phyloP scores from a whole-genome alignment of 2,113 vertebrate genomes.

The Peromyscus maniculatus region DNA sequence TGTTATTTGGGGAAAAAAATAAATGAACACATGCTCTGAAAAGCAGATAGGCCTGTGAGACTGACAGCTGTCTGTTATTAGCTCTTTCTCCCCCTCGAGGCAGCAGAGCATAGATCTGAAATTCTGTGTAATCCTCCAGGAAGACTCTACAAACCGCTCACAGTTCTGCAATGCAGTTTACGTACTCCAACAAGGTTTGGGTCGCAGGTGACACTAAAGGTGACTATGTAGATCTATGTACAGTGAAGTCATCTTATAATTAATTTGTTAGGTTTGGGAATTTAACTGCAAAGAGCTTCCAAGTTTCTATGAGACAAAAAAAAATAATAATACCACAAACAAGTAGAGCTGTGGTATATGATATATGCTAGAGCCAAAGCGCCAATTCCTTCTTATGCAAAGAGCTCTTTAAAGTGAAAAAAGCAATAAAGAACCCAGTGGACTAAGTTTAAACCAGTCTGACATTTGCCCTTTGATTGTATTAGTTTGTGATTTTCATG shows the following conservation, averaged over 20 bases:
- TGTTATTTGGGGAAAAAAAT: constrained; percentile 39
- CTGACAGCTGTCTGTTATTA: constrained; percentile 29
- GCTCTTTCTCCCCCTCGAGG: background rate
- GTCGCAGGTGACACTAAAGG: constrained; percentile 65
- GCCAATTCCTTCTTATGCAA: constrained; percentile 52
- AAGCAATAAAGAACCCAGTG: background rate
- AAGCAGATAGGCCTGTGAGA: background rate
- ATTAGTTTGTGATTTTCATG: constrained; percentile 15
- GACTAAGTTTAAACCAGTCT: background rate
- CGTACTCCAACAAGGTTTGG: constrained; percentile 55
- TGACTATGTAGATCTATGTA: constrained; percentile 32
- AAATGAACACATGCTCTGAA: background rate
- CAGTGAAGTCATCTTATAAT: constrained; percentile 74
- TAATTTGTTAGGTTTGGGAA: constrained; percentile 47
- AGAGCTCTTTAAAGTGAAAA: constrained; percentile 53
- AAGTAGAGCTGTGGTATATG: background rate
- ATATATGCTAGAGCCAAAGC: background rate
- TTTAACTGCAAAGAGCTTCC: background rate
- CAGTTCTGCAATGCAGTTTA: background rate
- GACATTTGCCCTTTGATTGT: background rate
- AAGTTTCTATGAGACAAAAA: background rate
- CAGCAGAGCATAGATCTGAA: constrained; percentile 12
- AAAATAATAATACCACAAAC: background rate
- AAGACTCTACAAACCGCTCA: background rate
- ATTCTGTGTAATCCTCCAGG: background rate